These are phyloP conservation scores for Helicolenus hilgendorfi DNA, from an alignment of 2,797 vertebrate genomes.

Conservation along the genomic window DNA sequence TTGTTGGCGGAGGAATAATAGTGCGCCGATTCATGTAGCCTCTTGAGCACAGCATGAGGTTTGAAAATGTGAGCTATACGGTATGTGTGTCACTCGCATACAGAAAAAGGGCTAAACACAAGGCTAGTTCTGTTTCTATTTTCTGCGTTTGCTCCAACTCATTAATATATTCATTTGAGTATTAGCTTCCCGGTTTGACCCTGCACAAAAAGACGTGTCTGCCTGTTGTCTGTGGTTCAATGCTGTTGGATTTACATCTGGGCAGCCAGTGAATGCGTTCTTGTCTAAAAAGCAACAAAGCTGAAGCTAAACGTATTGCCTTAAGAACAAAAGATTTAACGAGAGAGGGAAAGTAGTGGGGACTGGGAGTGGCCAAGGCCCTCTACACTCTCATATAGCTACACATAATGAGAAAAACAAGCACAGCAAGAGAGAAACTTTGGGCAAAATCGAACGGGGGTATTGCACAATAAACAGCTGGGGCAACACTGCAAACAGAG, in stretches of 20 bases:
- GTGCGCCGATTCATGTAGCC: slow-evolving; percentile 58
- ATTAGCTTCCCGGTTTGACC: slow-evolving; percentile 71
- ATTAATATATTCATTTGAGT: slow-evolving; percentile 78
- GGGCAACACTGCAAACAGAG: slow-evolving; percentile 72
- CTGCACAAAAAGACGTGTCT: slow-evolving; percentile 56
- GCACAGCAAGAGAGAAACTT: slow-evolving; percentile 49
- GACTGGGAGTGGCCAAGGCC: slow-evolving; percentile 47
- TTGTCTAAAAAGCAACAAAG: slow-evolving; percentile 50
- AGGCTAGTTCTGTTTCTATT: slow-evolving; percentile 31
- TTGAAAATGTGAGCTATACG: slow-evolving; percentile 44
- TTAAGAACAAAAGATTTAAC: slow-evolving; percentile 63
- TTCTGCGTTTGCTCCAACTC: slow-evolving; percentile 57
- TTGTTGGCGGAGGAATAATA: slow-evolving; percentile 78
- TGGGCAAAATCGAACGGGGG: slow-evolving; percentile 64
- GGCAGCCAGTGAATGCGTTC: slow-evolving; percentile 57
- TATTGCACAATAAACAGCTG: slow-evolving; percentile 76
- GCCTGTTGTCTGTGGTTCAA: slow-evolving; percentile 26
- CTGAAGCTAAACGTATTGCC: slow-evolving; percentile 40
- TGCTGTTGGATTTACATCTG: slow-evolving; percentile 26
- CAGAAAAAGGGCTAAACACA: slow-evolving; percentile 40
- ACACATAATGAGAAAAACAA: slow-evolving; percentile 73
- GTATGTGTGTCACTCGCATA: slow-evolving; percentile 40
- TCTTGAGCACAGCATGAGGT: slow-evolving; percentile 58
- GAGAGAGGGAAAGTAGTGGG: slow-evolving; percentile 8
- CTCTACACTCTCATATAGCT: slow-evolving; percentile 54